A percentile compares a stretch with the other conserved stretches of the same genome.
Conservation (phyloP, 2,797 vertebrate species). For the Aulostomus chinensis region DNA sequence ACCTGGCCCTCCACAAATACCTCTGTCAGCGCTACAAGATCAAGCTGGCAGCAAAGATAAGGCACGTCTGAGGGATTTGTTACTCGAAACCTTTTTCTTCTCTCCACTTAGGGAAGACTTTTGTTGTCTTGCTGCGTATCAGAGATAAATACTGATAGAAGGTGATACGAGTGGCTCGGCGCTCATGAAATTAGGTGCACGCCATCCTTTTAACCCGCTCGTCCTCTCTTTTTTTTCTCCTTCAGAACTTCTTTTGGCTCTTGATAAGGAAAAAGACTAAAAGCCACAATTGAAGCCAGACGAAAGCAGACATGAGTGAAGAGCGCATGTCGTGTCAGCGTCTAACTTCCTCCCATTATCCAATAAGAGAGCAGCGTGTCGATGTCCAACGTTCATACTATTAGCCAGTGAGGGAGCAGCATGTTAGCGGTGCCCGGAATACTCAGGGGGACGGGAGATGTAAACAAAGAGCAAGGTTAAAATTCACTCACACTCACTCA, state of each 20-base stretch:
- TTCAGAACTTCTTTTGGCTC: conserved; percentile 43
- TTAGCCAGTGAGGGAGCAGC: conserved; percentile 58
- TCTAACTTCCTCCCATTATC: conserved; percentile 77
- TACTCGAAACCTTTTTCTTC: not conserved
- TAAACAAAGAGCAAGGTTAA: conserved; percentile 70
- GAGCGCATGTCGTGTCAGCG: conserved; percentile 65
- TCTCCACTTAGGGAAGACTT: not conserved
- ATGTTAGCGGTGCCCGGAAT: conserved; percentile 41
- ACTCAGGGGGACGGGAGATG: conserved; percentile 52
- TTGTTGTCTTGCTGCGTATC: conserved; percentile 2
- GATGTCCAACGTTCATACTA: conserved; percentile 53
- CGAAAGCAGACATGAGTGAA: conserved; percentile 61
- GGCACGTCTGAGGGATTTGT: conserved; percentile 4
- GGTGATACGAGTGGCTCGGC: conserved; percentile 39
- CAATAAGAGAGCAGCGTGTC: conserved; percentile 70
- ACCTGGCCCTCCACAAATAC: conserved; percentile 47
- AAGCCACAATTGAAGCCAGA: conserved; percentile 73
- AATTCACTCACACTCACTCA: no score
- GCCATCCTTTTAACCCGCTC: conserved; percentile 12
- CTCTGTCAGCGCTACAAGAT: conserved; percentile 26
- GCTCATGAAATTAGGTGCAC: conserved; percentile 48
- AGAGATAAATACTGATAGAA: conserved; percentile 35
- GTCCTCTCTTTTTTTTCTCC: conserved; percentile 16
- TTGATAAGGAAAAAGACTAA: conserved; percentile 23
- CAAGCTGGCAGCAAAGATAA: conserved; percentile 35